These are phyloP conservation scores for Apaloderma vittatum DNA, from an alignment of 2,113 vertebrate species.

Conservation along the genomic window DNA sequence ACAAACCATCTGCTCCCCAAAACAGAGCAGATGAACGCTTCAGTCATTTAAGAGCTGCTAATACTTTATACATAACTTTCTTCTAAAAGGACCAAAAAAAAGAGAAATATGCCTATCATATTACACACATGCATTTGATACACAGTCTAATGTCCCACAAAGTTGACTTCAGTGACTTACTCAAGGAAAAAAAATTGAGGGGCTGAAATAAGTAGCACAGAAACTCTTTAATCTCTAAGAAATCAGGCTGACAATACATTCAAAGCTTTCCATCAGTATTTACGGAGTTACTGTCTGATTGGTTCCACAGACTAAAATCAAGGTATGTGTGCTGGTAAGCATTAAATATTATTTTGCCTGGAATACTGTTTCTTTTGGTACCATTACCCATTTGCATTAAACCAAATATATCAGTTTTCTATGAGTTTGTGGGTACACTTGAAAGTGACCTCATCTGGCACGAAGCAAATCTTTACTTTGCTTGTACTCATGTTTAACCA, in stretches of 20 bases:
- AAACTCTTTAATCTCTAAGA: background rate
- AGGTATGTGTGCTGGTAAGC: background rate
- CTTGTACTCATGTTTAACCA: constrained; percentile 51
- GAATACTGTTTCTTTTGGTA: background rate
- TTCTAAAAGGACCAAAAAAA: background rate
- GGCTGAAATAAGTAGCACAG: background rate
- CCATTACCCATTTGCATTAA: background rate
- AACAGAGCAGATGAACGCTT: background rate
- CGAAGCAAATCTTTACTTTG: constrained; percentile 30
- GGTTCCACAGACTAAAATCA: background rate
- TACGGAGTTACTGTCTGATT: background rate
- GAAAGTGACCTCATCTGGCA: constrained; percentile 52
- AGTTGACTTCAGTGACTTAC: background rate
- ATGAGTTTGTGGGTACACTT: background rate
- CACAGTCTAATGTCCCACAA: background rate
- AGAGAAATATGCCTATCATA: background rate
- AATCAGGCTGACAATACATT: background rate
- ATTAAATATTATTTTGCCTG: background rate
- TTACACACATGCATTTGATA: background rate
- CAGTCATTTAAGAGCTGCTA: background rate
- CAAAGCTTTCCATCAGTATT: background rate
- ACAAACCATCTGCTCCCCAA: constrained; percentile 27
- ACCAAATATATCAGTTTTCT: constrained; percentile 17
- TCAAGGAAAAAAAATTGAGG: background rate
- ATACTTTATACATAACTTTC: background rate